Base-by-base conservation (phyloP, 2,888 invertebrate genomes). In the Ferrisia virgata region DNA sequence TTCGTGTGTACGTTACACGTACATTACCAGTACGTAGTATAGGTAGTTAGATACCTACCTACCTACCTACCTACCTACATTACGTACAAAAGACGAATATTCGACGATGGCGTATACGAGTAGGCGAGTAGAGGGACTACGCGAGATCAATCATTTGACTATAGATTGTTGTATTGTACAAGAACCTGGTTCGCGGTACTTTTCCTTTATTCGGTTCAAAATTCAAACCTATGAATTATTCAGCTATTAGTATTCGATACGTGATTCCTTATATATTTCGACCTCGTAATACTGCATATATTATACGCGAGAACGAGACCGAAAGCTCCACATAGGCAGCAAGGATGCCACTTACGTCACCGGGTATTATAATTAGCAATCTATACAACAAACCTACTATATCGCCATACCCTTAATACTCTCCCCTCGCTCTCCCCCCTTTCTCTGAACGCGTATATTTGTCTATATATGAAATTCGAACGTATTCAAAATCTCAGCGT, bases 301-400 rank as follows among this genome's bases (percentile, higher is more conserved):
- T 8, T 8, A 6, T 36, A 8, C 36, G 11, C 5, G 43, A 43
- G 43, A 43, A 5, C 43, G 13, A 22, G 1, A 28, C 58, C 18
- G 18, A 15, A 43, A 43, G 39, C 11, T 11, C 6, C 5, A 11
- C 5, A 39, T 39, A 39, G 39, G 11, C 6, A 64, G 22, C 58
- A 28, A 4, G 28, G 13, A 28, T 28, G 28, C 58, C 13, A 64
- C 58, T 64, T 64, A 64, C 58, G 58, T 64, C 28, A 28, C 25
- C n/a, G 28, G 28, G 58, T 64, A 64, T 64, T 64, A 64, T 64
- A 64, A 64, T 64, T 64, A 64, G 58, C 25, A 64, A 64, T 64
- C 58, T 64, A 64, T 64, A 64, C 58, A 8, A 8, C n/a, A 47
- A 47, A 47, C 28, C 25, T n/a, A n/a, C n/a, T n/a, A n/a, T 64